These are phyloP conservation scores for Trematomus loennbergii DNA, from an alignment of 2,113 vertebrate genomes.

Conservation along the genomic window DNA sequence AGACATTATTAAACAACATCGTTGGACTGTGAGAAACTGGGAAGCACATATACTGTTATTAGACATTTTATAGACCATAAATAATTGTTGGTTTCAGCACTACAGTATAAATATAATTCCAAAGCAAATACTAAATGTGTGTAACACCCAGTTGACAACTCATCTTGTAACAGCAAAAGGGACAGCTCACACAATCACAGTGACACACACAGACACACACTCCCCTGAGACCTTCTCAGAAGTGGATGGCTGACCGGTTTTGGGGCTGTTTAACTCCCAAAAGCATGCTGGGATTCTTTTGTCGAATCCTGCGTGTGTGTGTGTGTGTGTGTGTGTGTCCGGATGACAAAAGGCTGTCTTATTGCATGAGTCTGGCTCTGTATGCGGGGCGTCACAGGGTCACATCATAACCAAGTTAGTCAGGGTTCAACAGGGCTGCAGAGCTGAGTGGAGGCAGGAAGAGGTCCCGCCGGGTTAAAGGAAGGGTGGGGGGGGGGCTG, in stretches of 20 bases:
- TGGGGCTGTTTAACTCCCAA: constrained; percentile 54
- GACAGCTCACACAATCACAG: neutral
- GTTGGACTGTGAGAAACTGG: too few species aligned
- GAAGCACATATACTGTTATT: too few species aligned
- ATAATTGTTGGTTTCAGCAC: too few species aligned
- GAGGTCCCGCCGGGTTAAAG: constrained; percentile 60
- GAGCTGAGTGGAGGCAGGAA: constrained; percentile 39
- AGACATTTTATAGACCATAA: too few species aligned
- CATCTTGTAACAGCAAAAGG: neutral
- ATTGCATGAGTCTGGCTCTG: constrained; percentile 57
- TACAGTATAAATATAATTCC: too few species aligned
- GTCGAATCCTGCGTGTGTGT: constrained; percentile 20
- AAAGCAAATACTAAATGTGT: neutral
- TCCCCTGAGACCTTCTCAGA: neutral
- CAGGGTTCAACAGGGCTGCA: constrained; percentile 65
- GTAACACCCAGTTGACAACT: constrained; percentile 2
- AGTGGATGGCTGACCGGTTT: constrained; percentile 4
- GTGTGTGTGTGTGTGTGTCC: constrained; percentile 22
- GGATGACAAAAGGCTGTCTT: constrained; percentile 59
- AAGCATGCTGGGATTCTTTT: constrained; percentile 38
- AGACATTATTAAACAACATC: too few species aligned
- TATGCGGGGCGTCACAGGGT: constrained; percentile 69
- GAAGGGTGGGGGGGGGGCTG: constrained; percentile 3
- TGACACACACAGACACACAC: neutral
- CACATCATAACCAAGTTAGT: constrained; percentile 78